Percentiles rank a stretch among this genome's conserved stretches.
Conservation (phyloP, 2,797 vertebrate genomes). For the Smutsia temminckii region DNA sequence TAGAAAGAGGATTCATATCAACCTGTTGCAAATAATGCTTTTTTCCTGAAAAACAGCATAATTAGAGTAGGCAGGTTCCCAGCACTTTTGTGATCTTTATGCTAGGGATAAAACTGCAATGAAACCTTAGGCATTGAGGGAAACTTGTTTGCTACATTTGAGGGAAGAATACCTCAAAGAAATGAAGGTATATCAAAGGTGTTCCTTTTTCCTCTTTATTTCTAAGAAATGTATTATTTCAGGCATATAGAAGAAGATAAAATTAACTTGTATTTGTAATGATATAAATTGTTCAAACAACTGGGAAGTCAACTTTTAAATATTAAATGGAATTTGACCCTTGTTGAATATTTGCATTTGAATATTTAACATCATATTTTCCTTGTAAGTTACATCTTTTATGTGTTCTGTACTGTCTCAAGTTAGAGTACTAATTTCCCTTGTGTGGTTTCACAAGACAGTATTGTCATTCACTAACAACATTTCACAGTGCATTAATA, state of each 20-base stretch:
- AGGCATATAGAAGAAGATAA: background rate
- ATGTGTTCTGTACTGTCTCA: background rate
- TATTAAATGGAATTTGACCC: constrained; percentile 12
- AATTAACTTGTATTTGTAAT: constrained; percentile 19
- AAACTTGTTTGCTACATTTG: background rate
- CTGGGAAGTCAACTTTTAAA: constrained; percentile 41
- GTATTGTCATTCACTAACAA: constrained; percentile 22
- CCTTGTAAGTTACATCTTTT: background rate
- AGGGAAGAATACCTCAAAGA: constrained; percentile 3
- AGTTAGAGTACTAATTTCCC: background rate
- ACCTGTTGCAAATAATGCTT: background rate
- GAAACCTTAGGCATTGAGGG: background rate
- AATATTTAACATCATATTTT: constrained; percentile 8
- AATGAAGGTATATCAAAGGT: background rate
- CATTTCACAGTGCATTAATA: background rate
- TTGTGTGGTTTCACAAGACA: background rate
- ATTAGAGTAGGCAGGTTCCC: background rate
- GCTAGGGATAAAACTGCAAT: constrained; percentile 6
- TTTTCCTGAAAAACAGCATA: background rate
- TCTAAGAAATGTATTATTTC: background rate
- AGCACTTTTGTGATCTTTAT: background rate
- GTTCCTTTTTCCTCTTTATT: background rate
- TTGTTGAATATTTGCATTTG: constrained; percentile 14
- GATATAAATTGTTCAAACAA: constrained; percentile 4
- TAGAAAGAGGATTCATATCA: background rate